A percentile compares a stretch with the other conserved stretches of the same genome.
Conservation (phyloP, 1,140 invertebrate species). For the Ylistrum balloti region DNA sequence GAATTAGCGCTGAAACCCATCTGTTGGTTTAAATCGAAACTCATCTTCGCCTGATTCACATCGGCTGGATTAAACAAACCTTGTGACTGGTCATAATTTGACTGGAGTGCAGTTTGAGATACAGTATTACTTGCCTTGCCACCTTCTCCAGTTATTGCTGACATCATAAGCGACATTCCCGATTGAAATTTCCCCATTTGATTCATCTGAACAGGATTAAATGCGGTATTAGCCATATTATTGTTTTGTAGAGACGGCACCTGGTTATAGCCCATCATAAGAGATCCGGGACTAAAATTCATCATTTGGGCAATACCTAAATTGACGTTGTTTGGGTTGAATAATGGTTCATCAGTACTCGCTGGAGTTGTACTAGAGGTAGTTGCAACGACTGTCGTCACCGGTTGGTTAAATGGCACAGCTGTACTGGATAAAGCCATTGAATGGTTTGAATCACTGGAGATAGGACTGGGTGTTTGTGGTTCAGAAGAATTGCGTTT, state of each 20-base stretch:
- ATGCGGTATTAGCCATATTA: not conserved
- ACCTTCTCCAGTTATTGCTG: not conserved
- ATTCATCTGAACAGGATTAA: not conserved
- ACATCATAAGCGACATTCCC: not conserved
- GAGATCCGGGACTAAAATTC: not conserved
- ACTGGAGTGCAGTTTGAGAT: not conserved
- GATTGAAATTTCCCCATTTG: not conserved
- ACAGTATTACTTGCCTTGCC: not conserved
- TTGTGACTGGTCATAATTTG: not conserved
- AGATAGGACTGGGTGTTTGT: not conserved
- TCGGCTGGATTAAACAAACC: constrained; percentile 48
- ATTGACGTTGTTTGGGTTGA: not conserved
- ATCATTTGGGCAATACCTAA: not conserved
- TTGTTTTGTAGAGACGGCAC: not conserved
- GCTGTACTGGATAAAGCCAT: not conserved
- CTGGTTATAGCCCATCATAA: constrained; percentile 13
- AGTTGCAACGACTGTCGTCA: not conserved
- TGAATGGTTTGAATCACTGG: not conserved
- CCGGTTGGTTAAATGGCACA: not conserved
- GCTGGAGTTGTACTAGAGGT: not conserved
- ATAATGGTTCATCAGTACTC: not conserved
- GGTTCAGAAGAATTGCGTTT: not conserved
- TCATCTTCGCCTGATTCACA: constrained; percentile 47
- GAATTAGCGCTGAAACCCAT: constrained; percentile 47
- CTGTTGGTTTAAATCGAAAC: constrained; percentile 49